Percentiles rank a stretch among this genome's conserved stretches.
Conservation (phyloP, 2,888 invertebrate genomes). For the Pachymerium ferrugineum region DNA sequence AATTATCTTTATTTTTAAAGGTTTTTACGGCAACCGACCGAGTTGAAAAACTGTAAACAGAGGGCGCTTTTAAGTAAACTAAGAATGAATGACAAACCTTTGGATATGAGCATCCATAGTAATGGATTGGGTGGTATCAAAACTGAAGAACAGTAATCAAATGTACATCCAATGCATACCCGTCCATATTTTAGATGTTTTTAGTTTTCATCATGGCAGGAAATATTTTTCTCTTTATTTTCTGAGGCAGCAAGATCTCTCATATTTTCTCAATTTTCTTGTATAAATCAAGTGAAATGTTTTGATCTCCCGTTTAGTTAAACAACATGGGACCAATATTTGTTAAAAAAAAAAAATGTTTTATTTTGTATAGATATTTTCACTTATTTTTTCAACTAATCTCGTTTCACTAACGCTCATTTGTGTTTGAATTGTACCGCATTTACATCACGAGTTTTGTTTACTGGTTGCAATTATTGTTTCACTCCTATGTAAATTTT, state of each 20-base stretch:
- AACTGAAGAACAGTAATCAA: conserved; percentile 8
- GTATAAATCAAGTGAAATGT: neutral
- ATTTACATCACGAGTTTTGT: no score
- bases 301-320: neutral
- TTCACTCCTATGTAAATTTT: neutral
- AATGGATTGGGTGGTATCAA: conserved; percentile 27
- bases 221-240: no score
- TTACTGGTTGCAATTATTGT: conserved; percentile 3
- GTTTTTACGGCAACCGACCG: conserved; percentile 35
- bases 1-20: neutral
- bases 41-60: conserved; percentile 35
- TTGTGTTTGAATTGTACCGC: no score
- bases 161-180: neutral
- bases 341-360: no score
- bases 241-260: conserved; percentile 12
- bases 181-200: neutral
- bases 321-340: no score
- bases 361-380: no score
- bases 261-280: neutral
- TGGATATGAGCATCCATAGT: conserved; percentile 27
- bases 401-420: no score
- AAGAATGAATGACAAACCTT: conserved; percentile 16
- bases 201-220: neutral
- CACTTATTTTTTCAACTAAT: no score
- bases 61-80: conserved; percentile 34